Conservation (phyloP, 2,888 invertebrate genomes). For the Stenichneumon culpator region DNA sequence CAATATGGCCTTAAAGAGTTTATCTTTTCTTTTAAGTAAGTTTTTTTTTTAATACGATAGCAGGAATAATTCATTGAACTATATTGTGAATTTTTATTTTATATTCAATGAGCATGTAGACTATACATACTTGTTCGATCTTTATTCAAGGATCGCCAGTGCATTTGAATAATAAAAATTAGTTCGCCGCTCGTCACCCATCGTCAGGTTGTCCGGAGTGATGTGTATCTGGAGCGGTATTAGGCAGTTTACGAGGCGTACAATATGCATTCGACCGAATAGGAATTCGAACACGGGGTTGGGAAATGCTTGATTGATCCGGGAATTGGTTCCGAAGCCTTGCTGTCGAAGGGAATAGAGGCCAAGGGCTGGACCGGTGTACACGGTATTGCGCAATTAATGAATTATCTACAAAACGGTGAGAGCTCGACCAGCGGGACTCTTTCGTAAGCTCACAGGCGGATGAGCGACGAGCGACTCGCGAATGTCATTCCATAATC, state of each 20-base stretch:
- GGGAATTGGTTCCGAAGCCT: conserved; percentile 12
- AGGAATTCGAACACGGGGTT: conserved; percentile 23
- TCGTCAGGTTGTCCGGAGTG: neutral
- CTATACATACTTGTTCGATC: neutral
- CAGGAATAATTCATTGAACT: neutral
- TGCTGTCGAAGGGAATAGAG: neutral
- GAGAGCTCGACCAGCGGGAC: conserved; percentile 1
- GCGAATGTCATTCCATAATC: neutral
- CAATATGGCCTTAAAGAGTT: neutral
- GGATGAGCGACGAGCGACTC: neutral
- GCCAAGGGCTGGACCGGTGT: neutral
- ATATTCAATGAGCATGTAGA: neutral
- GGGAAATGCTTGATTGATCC: conserved; percentile 21
- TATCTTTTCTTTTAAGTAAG: neutral
- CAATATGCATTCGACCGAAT: conserved; percentile 23
- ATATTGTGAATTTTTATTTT: neutral
- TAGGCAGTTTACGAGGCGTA: conserved; percentile 10
- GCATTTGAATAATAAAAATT: conserved; percentile 15
- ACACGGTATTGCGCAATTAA: conserved; percentile 25
- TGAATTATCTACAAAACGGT: conserved; percentile 18
- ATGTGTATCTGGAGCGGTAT: conserved; percentile 5
- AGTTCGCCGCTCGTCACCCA: conserved; percentile 14
- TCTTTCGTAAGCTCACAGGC: conserved; percentile 5
- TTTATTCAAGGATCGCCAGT: neutral
- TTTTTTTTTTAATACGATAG: neutral